Evolutionary conservation across 2,797 vertebrate species (phyloP).

Genomic region (Nannoperca obscura): DNA sequence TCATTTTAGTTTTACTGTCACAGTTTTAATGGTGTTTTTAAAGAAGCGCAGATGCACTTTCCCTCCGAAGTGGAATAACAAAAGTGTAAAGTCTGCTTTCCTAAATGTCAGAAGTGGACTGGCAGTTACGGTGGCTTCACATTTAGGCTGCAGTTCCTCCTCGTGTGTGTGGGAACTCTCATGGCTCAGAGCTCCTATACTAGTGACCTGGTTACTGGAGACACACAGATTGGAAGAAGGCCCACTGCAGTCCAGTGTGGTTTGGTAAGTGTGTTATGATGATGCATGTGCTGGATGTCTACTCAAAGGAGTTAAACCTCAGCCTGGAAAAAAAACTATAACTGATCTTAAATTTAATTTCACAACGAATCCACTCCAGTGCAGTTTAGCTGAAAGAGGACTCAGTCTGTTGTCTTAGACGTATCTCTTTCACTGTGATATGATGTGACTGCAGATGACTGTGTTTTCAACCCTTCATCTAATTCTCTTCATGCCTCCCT

Average conservation of each 20-base stretch:
- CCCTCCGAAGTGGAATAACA: background rate
- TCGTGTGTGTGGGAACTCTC: constrained; percentile 10
- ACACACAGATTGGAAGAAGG: background rate
- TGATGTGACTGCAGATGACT: constrained; percentile 67
- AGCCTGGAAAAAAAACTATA: background rate
- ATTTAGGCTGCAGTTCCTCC: constrained; percentile 20
- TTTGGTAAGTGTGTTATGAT: constrained; percentile 9
- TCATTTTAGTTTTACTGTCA: background rate
- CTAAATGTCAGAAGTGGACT: constrained; percentile 26
- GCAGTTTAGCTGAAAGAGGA: constrained; percentile 37
- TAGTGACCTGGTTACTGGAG: constrained; percentile 43
- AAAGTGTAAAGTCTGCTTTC: constrained; percentile 14
- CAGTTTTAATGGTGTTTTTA: background rate
- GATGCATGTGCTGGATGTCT: background rate
- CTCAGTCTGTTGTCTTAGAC: constrained; percentile 47
- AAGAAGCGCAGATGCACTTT: constrained; percentile 5
- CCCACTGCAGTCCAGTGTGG: background rate
- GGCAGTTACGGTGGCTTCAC: constrained; percentile 13
- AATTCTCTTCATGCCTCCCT: constrained; percentile 26
- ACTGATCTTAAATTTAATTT: background rate
- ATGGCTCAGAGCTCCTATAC: constrained; percentile 40
- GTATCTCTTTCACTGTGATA: constrained; percentile 54
- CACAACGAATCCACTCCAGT: background rate
- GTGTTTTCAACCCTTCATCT: constrained; percentile 47
- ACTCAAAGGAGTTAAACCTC: constrained; percentile 1